Base-by-base conservation (phyloP, 2,888 invertebrate species). In the Meiosimyza decipiens region DNA sequence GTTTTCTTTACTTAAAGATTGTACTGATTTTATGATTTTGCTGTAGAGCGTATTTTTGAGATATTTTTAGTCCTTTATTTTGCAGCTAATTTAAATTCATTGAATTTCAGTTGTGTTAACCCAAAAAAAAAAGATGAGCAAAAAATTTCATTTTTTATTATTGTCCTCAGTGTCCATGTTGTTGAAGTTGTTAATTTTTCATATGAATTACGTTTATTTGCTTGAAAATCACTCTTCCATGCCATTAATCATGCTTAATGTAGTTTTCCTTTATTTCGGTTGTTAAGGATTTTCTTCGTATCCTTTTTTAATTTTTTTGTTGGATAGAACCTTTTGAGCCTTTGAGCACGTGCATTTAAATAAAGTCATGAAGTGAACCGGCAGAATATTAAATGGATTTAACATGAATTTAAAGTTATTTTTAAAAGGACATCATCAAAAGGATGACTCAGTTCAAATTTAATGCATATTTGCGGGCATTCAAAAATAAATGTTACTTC, bases 21-120 rank as follows among this genome's bases (percentile, higher is more conserved):
- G 9, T 9, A 40, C 7, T 40, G 6, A 9, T 40, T 40, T 40
- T 40, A 40, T 40, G 2, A 2, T 6, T 40, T 40, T 40, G 6
- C 40, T 7, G 5, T 40, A 40, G 1, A 40, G 3, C 18, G 15
- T 49, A n/a, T 49, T 49, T n/a, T 11, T 63, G 18, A 50, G 49
- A 18, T 18, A 6, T 47, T 49, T 18, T 18, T 22, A 12, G 18
- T 51, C 18, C 51, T 15, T 9, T 7, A 1, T 64, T 64, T 9
- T 22, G 9, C 6, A 51, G 13, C 64, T 64, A 51, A 64, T 64
- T 64, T 64, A 64, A 64, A 64, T 64, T 64, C 64, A 64, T 18
- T 51, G 64, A 64, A 64, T 51, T 50, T 51, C 51, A 51, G 15
- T 18, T 51, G 50, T 64, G n/a, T 51, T 51, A 15, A 50, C 18